phyloP scores from a whole-genome alignment of 2,888 invertebrate species.

The Ellobium chinense region DNA sequence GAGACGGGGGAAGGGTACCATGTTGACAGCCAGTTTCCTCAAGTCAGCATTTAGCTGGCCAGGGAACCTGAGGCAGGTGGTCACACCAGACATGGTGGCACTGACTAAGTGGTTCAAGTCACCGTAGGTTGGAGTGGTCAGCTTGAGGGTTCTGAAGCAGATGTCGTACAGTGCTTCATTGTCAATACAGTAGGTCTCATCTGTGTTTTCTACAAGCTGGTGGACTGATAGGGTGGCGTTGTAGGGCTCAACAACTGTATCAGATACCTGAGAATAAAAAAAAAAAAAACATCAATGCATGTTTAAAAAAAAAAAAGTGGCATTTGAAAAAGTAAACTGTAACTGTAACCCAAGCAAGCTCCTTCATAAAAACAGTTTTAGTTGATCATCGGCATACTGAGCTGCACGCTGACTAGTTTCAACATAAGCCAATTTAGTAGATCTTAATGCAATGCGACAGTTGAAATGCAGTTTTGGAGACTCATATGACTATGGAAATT shows the following conservation, averaged over 20 bases:
- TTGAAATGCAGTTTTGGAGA: too few species aligned
- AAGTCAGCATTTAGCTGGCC: slow-evolving; percentile 79
- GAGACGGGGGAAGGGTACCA: slow-evolving; percentile 78
- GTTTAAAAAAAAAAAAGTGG: not conserved
- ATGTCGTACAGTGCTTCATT: slow-evolving; percentile 94
- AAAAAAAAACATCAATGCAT: not conserved
- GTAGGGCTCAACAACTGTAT: slow-evolving; percentile 86
- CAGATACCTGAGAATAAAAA: slow-evolving; percentile 83
- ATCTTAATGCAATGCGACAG: too few species aligned
- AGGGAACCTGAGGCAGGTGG: slow-evolving; percentile 94
- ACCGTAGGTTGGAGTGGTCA: slow-evolving; percentile 90
- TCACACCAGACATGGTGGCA: slow-evolving; percentile 81
- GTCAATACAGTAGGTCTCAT: slow-evolving; percentile 93
- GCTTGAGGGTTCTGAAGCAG: slow-evolving; percentile 92
- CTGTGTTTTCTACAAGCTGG: slow-evolving; percentile 89
- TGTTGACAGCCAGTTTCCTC: slow-evolving; percentile 71
- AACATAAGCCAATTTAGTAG: not conserved
- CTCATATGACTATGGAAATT: too few species aligned
- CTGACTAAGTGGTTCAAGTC: slow-evolving; percentile 90
- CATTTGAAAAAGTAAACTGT: too few species aligned
- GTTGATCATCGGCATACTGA: too few species aligned
- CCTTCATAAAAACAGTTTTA: too few species aligned
- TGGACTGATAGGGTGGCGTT: slow-evolving; percentile 88
- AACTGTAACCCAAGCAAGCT: too few species aligned
- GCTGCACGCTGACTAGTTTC: too few species aligned